Evolutionary conservation across 2,113 vertebrate species (phyloP).

Genomic region (Microtus pennsylvanicus): DNA sequence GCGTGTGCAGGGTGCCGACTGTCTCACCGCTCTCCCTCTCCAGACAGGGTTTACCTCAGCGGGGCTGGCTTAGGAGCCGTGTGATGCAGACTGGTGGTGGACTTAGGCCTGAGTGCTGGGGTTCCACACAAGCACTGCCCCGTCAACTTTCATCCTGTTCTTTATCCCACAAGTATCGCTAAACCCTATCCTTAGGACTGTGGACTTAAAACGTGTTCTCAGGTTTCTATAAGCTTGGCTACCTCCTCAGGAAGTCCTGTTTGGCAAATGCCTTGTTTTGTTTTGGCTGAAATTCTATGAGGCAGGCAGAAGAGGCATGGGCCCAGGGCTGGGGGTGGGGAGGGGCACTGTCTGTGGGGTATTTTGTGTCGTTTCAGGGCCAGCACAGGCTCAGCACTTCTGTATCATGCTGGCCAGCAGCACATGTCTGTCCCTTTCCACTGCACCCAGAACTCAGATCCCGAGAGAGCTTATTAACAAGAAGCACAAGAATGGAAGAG

Average conservation of each 20-base stretch:
- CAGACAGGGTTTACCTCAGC: neutral
- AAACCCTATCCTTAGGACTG: neutral
- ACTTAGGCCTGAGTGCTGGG: neutral
- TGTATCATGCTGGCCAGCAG: neutral
- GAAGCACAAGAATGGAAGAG: neutral
- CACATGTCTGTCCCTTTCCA: neutral
- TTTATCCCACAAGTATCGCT: neutral
- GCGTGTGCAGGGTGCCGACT: neutral
- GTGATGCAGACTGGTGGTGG: neutral
- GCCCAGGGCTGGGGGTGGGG: neutral
- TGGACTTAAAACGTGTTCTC: neutral
- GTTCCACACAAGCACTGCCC: neutral
- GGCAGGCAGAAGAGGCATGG: neutral
- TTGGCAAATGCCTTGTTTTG: neutral
- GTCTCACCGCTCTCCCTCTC: neutral
- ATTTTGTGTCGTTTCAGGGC: neutral
- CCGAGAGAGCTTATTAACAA: neutral
- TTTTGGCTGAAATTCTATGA: neutral
- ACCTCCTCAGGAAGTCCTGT: neutral
- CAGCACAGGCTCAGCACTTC: neutral
- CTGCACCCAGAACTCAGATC: neutral
- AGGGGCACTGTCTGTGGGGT: neutral
- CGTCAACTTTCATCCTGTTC: neutral
- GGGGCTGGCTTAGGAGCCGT: neutral
- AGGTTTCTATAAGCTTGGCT: neutral